These are phyloP conservation scores for Mus spicilegus DNA, from an alignment of 2,113 vertebrate species.

Conservation along the genomic window DNA sequence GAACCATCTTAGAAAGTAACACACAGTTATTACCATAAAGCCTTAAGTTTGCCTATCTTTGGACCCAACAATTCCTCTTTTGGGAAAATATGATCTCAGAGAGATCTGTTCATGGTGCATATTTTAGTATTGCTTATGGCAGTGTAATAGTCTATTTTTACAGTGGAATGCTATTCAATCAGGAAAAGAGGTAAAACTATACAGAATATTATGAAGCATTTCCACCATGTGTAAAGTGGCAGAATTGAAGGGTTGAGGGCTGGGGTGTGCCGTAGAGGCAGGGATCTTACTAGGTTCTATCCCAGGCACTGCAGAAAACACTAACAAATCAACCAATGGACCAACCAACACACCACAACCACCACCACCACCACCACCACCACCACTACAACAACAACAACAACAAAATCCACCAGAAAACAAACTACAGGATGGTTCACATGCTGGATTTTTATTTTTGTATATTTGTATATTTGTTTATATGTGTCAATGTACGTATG, in stretches of 20 bases:
- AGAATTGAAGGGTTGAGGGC: background rate
- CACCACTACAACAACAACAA: background rate
- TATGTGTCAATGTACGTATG: too few species aligned
- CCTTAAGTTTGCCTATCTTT: background rate
- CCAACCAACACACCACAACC: background rate
- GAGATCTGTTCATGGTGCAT: background rate
- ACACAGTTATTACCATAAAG: background rate
- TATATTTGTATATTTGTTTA: too few species aligned
- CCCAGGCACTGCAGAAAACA: background rate
- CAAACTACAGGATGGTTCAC: background rate
- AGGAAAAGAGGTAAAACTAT: background rate
- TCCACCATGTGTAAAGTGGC: background rate
- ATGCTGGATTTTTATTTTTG: background rate
- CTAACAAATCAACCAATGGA: rapidly evolving
- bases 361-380: background rate
- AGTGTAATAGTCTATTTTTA: background rate
- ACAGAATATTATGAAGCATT: background rate
- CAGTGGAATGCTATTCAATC: background rate
- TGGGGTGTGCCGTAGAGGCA: background rate
- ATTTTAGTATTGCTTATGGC: background rate
- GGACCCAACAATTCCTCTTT: background rate
- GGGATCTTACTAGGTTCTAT: background rate
- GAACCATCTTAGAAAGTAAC: background rate
- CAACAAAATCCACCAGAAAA: background rate
- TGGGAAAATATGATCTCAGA: background rate